Evolutionary conservation across 1,140 invertebrate species (phyloP), one percentile per base, ranked within the genome.

Genomic region (Eciton burchellii): DNA sequence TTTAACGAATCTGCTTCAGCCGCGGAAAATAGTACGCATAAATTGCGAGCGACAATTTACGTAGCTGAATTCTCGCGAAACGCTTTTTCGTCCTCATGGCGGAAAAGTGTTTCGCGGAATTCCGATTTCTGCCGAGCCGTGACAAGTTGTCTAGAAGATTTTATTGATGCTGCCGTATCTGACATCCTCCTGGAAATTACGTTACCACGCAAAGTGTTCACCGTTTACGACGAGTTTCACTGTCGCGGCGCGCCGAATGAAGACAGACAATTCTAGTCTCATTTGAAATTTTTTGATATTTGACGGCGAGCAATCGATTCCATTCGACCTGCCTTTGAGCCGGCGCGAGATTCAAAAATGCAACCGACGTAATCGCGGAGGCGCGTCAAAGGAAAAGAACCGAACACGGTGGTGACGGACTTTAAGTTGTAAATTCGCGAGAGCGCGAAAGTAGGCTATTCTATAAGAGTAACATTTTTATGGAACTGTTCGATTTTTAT

Each of bases 11-110:
- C 16, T 29, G 49, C 47, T 26, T 12, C 14, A n/a, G 63, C 43
- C 16, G 26, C 73, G 49, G 6, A 35, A 35, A 35, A 35, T 35
- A 54, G 14, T 29, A 41, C 52, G 47, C 60, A 43, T 76, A 76
- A 76, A 76, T 76, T 76, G 60, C 72, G 45, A 52, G 73, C 45
- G 59, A 65, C 73, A 60, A 59, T 76, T 76, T 41, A 76, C n/a
- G 3, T 59, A 76, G 45, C 1, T 9, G 65, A 49, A 76, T 76
- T 65, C 65, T 35, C 16, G n/a, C n/a, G n/a, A n/a, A n/a, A 16
- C n/a, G 59, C 60, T 21, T 63, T 52, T 62, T 24, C 60, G 45
- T n/a, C 19, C 47, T 41, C 21, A 19, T 43, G 45, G 59, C 19
- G n/a, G 29, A 35, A 65, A 76, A 76, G 65, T 24, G 29, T 65